A percentile compares a stretch with the other conserved stretches of the same genome.
Evolutionary conservation across 2,797 vertebrate species (phyloP).

Genomic region (Melopsittacus undulatus): DNA sequence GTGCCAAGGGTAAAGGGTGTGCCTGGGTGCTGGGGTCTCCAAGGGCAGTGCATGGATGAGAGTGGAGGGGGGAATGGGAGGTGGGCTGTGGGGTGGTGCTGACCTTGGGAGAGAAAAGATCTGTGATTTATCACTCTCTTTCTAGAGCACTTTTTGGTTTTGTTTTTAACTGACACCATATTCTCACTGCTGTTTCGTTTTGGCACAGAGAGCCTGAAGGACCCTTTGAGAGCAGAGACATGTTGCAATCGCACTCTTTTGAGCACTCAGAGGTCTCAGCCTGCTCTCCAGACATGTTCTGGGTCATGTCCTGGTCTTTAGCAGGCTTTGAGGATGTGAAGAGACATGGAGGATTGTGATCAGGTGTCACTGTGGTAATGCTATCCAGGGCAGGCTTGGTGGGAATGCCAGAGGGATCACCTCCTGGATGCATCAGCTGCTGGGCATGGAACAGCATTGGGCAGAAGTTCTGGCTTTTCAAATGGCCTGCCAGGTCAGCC

Average conservation of each 20-base stretch:
- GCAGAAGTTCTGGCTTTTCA: neutral
- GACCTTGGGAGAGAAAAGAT: neutral
- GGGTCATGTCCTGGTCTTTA: neutral
- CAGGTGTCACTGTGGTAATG: neutral
- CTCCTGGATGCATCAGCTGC: neutral
- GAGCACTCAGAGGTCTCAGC: neutral
- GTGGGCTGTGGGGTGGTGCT: neutral
- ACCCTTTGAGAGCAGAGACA: neutral
- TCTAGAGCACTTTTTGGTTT: neutral
- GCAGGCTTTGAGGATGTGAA: neutral
- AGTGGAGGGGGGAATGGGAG: too few relatives aligned
- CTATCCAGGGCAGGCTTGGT: neutral
- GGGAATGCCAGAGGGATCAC: conserved; percentile 2
- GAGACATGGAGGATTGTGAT: neutral
- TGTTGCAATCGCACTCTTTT: neutral
- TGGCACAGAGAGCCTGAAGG: neutral
- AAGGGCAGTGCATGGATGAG: fast-evolving
- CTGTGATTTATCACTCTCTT: neutral
- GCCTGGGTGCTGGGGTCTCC: neutral
- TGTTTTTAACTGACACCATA: neutral
- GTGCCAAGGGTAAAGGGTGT: neutral
- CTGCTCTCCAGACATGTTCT: neutral
- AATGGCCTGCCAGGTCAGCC: neutral
- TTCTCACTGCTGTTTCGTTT: neutral
- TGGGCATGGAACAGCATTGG: fast-evolving